Evolutionary conservation across 1,140 invertebrate species (phyloP), one percentile per base, ranked within the genome.

Genomic region (Drosophila tani): DNA sequence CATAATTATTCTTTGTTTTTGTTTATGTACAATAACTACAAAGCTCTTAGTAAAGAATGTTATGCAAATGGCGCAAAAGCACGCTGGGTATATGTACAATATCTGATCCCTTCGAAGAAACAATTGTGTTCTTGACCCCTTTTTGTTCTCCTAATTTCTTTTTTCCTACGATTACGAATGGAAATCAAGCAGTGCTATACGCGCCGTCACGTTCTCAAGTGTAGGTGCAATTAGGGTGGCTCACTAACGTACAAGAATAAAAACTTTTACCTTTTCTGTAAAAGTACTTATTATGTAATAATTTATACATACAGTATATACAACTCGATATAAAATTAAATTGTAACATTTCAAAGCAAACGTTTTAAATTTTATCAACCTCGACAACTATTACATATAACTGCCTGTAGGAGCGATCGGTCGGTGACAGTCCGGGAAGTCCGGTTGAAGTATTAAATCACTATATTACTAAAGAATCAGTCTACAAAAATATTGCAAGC

Each of bases 51-150:
- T 38, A 38, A 21, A 49, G 17, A 73, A 50, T 49, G 32, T n/a
- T 21, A 55, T 7, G 14, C 5, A 50, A 40, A 40, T 46, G 46
- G n/a, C 32, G 15, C 17, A 40, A 5, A 50, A 29, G 32, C 29
- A 56, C 74, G 21, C 50, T 77, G 73, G 74, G 56, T 77, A 77
- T 77, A 78, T 64, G 74, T 77, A 78, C 74, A 74, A 77, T 69
- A 69, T 77, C 1, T 59, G 11, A 17, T 46, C 19, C 19, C 58
- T 66, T 53, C 19, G 38, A 21, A 45, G 32, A 12, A 66, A 76
- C 46, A 76, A 77, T 77, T 56, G 50, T 43, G 38, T 43, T 38
- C 74, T 62, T 77, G 74, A 69, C 64, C 75, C 49, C 43, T 77
- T 77, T 77, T 38, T 2, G 19, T 2, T 29, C 8, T 17, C 15